phyloP scores from a whole-genome alignment of 2,113 vertebrate genomes.

The Dasyurus viverrinus region DNA sequence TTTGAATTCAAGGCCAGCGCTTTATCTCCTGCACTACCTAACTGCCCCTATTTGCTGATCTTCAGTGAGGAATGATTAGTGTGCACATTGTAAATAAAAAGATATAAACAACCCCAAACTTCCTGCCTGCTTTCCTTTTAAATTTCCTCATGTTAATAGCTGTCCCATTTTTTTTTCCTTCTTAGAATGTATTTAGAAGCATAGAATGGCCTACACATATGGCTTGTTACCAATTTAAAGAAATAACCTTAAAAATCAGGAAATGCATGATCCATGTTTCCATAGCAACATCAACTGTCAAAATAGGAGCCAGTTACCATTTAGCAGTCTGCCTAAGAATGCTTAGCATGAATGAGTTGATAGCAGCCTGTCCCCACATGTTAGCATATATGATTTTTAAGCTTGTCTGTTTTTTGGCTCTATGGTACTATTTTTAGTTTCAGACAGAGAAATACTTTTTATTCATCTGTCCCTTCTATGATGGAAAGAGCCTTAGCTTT shows the following conservation, averaged over 20 bases:
- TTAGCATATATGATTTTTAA: not conserved
- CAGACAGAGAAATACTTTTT: not conserved
- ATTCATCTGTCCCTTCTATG: rapidly evolving
- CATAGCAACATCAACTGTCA: not conserved
- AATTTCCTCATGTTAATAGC: not conserved
- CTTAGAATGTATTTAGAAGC: constrained; percentile 11
- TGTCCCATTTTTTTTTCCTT: not conserved
- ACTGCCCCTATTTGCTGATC: not conserved
- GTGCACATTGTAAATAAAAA: not conserved
- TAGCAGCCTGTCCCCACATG: not conserved
- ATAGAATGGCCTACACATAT: not conserved
- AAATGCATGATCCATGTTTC: not conserved
- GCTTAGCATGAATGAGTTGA: not conserved
- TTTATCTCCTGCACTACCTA: not conserved
- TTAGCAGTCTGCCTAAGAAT: not conserved
- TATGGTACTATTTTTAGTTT: rapidly evolving
- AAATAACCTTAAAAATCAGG: not conserved
- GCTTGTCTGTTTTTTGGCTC: not conserved
- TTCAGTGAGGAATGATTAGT: not conserved
- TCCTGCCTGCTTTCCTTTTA: not conserved
- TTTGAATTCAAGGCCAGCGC: not conserved
- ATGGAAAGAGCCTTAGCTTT: not conserved
- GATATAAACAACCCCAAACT: not conserved
- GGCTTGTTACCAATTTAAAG: not conserved
- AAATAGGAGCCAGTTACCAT: not conserved